These are phyloP conservation scores for Agrypnus murinus DNA, from an alignment of 2,888 invertebrate species.

Conservation along the genomic window DNA sequence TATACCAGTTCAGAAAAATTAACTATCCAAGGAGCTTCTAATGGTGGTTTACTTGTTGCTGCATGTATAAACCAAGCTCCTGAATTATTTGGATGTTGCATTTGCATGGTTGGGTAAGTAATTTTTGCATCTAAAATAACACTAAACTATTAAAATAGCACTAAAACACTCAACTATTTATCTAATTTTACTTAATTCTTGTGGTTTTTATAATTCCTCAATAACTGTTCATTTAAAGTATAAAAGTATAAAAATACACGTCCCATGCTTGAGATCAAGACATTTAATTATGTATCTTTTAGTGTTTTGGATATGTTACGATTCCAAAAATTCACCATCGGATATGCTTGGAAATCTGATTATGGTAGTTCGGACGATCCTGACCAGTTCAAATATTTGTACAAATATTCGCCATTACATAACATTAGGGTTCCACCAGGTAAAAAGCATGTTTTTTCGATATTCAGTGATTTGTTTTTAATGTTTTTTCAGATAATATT, in stretches of 20 bases:
- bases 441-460: slow-evolving; percentile 57
- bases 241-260: no score
- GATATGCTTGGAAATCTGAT: slow-evolving; percentile 96
- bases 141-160: no score
- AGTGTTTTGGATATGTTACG: slow-evolving; percentile 98
- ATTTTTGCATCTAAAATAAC: neutral
- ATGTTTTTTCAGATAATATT: slow-evolving; percentile 63
- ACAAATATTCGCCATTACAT: slow-evolving; percentile 95
- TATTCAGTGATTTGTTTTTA: neutral
- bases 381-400: slow-evolving; percentile 89
- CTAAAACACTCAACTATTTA: no score
- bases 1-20: slow-evolving; percentile 86
- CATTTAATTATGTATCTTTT: no score
- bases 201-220: no score
- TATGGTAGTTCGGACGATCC: slow-evolving; percentile 93
- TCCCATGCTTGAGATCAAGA: no score
- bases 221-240: no score
- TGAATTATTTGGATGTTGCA: slow-evolving; percentile 93
- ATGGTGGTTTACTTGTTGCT: slow-evolving; percentile 96
- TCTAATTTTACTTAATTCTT: no score
- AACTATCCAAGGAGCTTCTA: slow-evolving; percentile 95
- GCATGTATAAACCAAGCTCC: slow-evolving; percentile 97
- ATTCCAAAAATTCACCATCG: slow-evolving; percentile 98
- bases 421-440: slow-evolving; percentile 84
- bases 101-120: slow-evolving; percentile 94